Conservation (phyloP, 2,888 invertebrate genomes). For the Rhamphomyia laevipes region DNA sequence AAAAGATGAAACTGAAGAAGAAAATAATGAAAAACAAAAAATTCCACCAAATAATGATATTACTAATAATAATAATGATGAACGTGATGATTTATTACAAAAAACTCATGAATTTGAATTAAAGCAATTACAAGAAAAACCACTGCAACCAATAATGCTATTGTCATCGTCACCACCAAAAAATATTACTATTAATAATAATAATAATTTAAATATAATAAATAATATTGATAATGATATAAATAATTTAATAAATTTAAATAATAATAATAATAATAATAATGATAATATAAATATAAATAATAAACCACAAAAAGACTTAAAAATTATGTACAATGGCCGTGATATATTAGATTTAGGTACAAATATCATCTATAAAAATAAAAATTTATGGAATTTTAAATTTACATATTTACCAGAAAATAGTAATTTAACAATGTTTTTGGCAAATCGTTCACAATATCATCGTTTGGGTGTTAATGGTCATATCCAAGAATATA, state of each 20-base stretch:
- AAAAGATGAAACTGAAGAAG: too few species aligned
- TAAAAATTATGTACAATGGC: conserved; percentile 41
- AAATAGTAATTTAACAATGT: conserved; percentile 45
- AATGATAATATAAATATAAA: not conserved
- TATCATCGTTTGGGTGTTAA: conserved; percentile 47
- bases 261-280: not conserved
- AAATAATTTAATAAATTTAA: not conserved
- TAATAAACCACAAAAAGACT: conserved; percentile 15
- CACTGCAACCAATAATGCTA: not conserved
- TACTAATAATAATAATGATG: too few species aligned
- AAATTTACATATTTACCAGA: conserved; percentile 44
- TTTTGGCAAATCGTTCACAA: conserved; percentile 51
- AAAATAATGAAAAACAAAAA: too few species aligned
- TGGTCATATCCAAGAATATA: conserved; percentile 46
- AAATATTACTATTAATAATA: not conserved
- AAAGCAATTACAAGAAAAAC: not conserved
- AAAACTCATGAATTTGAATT: not conserved
- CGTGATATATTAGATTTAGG: conserved; percentile 49
- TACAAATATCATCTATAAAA: conserved; percentile 41
- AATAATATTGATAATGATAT: not conserved
- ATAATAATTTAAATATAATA: not conserved
- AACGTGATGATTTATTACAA: too few species aligned
- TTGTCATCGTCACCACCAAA: conserved; percentile 6
- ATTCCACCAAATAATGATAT: too few species aligned
- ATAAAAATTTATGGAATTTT: conserved; percentile 41